phyloP scores from a whole-genome alignment of 1,140 invertebrate species.

The Drosophila gunungcola region DNA sequence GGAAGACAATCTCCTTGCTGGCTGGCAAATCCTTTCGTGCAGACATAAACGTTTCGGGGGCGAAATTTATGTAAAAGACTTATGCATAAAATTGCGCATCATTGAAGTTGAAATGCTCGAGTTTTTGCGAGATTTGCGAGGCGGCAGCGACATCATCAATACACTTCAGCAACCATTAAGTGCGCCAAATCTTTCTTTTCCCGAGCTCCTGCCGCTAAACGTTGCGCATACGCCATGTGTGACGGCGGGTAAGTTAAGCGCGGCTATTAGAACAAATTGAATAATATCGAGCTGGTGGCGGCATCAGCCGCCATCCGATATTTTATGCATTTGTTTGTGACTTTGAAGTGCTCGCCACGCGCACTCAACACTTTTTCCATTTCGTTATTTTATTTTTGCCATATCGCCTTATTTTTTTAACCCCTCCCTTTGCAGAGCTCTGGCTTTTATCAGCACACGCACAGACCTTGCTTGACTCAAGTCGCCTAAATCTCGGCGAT shows the following conservation, averaged over 20 bases:
- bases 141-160: conserved; percentile 66
- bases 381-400: conserved; percentile 26
- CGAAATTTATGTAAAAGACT: conserved; percentile 82
- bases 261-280: conserved; percentile 78
- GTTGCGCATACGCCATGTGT: conserved; percentile 77
- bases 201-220: conserved; percentile 45
- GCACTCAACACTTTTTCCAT: conserved; percentile 60
- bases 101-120: conserved; percentile 79
- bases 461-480: conserved; percentile 65
- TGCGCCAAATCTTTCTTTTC: conserved; percentile 24
- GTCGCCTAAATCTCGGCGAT: conserved; percentile 74
- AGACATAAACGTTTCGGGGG: conserved; percentile 65
- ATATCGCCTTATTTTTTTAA: conserved; percentile 26
- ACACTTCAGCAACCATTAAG: conserved; percentile 59
- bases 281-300: conserved; percentile 57
- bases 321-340: conserved; percentile 80
- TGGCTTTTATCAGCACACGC: conserved; percentile 74
- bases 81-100: conserved; percentile 82
- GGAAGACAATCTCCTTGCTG: conserved; percentile 21
- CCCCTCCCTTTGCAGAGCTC: not conserved
- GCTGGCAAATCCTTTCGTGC: conserved; percentile 72
- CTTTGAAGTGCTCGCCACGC: conserved; percentile 68
- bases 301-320: conserved; percentile 32
- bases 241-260: conserved; percentile 59
- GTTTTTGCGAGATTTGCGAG: conserved; percentile 58